Evolutionary conservation across 30 jellyfish, hydroid and myxozoan species (phyloP).

Genomic region (Rhopilema esculentum): DNA sequence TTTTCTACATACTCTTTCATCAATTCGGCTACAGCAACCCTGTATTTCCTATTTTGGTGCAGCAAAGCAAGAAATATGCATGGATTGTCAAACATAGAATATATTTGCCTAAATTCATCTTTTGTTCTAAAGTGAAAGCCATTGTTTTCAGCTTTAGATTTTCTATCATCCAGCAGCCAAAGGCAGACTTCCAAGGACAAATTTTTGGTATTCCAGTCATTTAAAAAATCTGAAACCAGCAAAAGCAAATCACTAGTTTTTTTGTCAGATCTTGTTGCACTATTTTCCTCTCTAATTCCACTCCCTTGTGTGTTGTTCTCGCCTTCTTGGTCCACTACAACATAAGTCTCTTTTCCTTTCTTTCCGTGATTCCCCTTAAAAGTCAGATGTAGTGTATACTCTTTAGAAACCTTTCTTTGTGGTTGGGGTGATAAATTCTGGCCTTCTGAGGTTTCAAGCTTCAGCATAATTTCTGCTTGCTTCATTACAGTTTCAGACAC

Average conservation of each 20-base stretch:
- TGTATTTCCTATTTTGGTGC: slow-evolving; percentile 51
- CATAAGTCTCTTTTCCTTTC: slow-evolving; percentile 45
- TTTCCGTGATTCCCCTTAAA: slow-evolving; percentile 49
- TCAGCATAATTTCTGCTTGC: slow-evolving; percentile 73
- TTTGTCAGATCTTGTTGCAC: slow-evolving; percentile 3
- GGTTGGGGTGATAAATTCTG: not conserved
- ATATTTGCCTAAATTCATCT: slow-evolving; percentile 33
- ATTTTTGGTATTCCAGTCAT: slow-evolving; percentile 67
- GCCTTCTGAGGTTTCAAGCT: slow-evolving; percentile 17
- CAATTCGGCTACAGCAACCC: slow-evolving; percentile 3
- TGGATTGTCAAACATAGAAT: slow-evolving; percentile 57
- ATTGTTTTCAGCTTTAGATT: slow-evolving; percentile 6
- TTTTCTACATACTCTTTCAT: slow-evolving; percentile 20
- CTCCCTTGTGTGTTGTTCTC: not conserved
- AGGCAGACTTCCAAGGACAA: slow-evolving; percentile 46
- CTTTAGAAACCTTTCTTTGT: slow-evolving; percentile 28
- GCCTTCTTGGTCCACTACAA: slow-evolving; percentile 68
- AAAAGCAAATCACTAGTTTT: slow-evolving; percentile 27
- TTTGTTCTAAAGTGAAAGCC: slow-evolving; percentile 35
- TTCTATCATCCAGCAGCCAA: slow-evolving; percentile 42
- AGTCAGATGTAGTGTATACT: slow-evolving; percentile 53
- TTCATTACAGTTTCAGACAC: slow-evolving; percentile 81
- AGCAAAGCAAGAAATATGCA: slow-evolving; percentile 50
- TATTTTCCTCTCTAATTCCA: not conserved
- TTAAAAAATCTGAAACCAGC: slow-evolving; percentile 40